phyloP scores from a whole-genome alignment of 2,888 invertebrate genomes.

The Dasypogon diadema region DNA sequence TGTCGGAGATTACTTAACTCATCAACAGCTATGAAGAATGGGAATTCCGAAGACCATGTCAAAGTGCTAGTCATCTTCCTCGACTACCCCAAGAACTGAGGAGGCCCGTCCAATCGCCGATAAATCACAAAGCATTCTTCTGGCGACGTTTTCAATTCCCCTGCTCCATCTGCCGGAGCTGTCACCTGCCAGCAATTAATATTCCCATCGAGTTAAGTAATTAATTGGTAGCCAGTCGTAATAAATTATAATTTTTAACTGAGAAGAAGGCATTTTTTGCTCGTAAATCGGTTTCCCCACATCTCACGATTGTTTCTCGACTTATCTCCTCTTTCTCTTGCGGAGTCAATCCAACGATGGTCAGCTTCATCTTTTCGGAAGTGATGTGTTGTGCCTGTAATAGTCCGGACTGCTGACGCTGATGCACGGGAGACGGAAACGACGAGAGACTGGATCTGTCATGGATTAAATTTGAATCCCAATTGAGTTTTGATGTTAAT shows the following conservation, averaged over 20 bases:
- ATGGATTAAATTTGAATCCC: constrained; percentile 19
- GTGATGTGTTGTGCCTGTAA: not conserved
- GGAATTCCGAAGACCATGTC: too few relatives aligned
- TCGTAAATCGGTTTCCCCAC: too few relatives aligned
- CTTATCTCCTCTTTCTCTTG: too few relatives aligned
- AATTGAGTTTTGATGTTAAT: constrained; percentile 33
- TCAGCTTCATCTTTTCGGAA: not conserved
- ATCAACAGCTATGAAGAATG: too few relatives aligned
- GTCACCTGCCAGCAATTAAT: not conserved
- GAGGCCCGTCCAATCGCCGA: not conserved
- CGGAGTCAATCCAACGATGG: not conserved
- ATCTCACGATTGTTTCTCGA: too few relatives aligned
- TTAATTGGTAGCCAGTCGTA: not conserved
- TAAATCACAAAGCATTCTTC: not conserved
- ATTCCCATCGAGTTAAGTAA: not conserved
- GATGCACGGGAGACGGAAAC: not conserved
- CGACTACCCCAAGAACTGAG: too few relatives aligned
- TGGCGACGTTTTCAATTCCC: not conserved
- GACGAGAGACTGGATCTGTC: not conserved
- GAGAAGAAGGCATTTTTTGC: not conserved
- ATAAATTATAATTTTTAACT: not conserved
- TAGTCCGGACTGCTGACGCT: not conserved
- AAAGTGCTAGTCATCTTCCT: too few relatives aligned
- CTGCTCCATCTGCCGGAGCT: not conserved
- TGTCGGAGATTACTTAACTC: too few relatives aligned